These are phyloP conservation scores for Pithecia hirsuta DNA, from an alignment of 2,797 vertebrate genomes.

Conservation along the genomic window DNA sequence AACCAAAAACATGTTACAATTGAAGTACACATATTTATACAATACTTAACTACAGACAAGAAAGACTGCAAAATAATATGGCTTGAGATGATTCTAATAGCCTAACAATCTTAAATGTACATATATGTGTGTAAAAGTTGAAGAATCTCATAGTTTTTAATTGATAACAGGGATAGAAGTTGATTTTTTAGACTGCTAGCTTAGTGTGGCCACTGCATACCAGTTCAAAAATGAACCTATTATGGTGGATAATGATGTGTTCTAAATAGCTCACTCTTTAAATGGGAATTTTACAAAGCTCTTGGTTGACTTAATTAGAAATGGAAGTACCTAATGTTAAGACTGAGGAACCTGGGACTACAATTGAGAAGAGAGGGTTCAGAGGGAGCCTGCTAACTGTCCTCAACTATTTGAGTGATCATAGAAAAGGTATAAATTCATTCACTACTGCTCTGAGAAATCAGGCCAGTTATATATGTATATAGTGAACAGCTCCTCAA, in stretches of 20 bases:
- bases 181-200: background rate
- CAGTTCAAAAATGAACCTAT: background rate
- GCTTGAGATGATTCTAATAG: background rate
- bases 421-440: background rate
- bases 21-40: conserved; percentile 32
- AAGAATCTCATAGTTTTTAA: background rate
- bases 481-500: background rate
- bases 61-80: background rate
- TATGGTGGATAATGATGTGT: background rate
- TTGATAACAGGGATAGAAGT: background rate
- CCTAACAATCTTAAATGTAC: background rate
- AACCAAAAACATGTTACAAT: background rate
- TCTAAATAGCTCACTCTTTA: background rate
- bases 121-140: background rate
- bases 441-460: background rate
- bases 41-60: conserved; percentile 17
- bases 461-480: background rate
- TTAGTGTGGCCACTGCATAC: background rate
- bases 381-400: background rate
- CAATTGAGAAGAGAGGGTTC: background rate
- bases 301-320: background rate
- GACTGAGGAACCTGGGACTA: background rate
- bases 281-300: conserved; percentile 7
- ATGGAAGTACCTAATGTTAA: background rate
- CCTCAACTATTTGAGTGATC: background rate